Percentiles rank a stretch among this genome's conserved stretches.
phyloP scores from a whole-genome alignment of 2,888 invertebrate species.

The Clunio marinus region DNA sequence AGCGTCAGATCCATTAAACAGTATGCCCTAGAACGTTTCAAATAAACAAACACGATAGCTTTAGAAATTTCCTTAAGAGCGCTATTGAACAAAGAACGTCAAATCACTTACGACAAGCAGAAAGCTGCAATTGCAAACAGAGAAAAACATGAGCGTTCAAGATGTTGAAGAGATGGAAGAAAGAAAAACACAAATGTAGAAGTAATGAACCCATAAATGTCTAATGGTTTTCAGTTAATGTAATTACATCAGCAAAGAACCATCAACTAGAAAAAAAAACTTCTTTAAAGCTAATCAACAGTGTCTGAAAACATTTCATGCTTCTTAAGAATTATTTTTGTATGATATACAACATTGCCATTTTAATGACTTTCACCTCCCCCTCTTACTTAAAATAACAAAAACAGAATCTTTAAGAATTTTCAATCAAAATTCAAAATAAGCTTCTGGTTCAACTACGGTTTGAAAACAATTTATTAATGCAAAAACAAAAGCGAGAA shows the following conservation, averaged over 20 bases:
- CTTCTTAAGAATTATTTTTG: neutral
- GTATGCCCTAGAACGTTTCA: neutral
- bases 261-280: constrained; percentile 22
- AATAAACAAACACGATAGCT: neutral
- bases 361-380: constrained; percentile 21
- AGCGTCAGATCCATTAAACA: constrained; percentile 14
- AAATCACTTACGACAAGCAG: too few relatives aligned
- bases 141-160: neutral
- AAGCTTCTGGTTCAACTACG: neutral
- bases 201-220: constrained; percentile 37
- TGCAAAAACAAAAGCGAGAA: neutral
- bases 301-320: neutral
- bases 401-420: neutral
- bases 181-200: neutral
- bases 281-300: constrained; percentile 36
- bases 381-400: neutral
- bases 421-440: neutral
- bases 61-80: neutral
- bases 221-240: constrained; percentile 20
- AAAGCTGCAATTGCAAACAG: constrained; percentile 11
- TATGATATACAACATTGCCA: constrained; percentile 6
- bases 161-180: neutral
- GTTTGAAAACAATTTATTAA: constrained; percentile 5
- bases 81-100: neutral
- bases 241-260: constrained; percentile 34